These are phyloP conservation scores for Silurus glanis DNA, from an alignment of 2,113 vertebrate species.

Conservation along the genomic window DNA sequence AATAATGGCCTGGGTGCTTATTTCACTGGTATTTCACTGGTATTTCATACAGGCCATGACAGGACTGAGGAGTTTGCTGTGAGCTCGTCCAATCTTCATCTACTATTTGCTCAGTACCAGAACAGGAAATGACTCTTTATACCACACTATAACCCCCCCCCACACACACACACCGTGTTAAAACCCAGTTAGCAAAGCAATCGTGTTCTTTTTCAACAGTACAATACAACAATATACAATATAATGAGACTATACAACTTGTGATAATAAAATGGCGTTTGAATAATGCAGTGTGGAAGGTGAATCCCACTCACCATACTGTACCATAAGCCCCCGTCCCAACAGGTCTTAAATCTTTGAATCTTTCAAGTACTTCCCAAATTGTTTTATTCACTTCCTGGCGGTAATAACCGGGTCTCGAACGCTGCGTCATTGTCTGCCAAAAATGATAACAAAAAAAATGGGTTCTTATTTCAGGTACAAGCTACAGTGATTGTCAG, in stretches of 20 bases:
- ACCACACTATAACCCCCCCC: not conserved
- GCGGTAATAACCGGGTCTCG: constrained; percentile 79
- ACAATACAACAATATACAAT: not conserved
- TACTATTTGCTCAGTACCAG: not conserved
- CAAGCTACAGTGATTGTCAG: not conserved
- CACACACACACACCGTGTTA: too few species aligned
- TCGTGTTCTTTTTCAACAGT: not conserved
- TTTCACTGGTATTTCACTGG: not conserved
- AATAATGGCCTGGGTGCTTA: not conserved
- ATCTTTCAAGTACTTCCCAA: constrained; percentile 89
- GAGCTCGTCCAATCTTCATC: not conserved
- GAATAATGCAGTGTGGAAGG: not conserved
- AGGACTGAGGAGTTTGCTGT: not conserved
- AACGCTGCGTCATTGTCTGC: constrained; percentile 62
- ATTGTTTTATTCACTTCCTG: constrained; percentile 88
- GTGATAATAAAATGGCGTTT: not conserved
- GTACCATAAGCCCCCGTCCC: constrained; percentile 93
- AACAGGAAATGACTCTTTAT: constrained; percentile 23
- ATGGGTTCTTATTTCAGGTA: not conserved
- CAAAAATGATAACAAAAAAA: not conserved
- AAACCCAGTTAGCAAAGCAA: not conserved
- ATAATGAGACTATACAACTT: not conserved
- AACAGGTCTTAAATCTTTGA: constrained; percentile 84
- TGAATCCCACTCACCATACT: constrained; percentile 83
- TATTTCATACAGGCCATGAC: constrained; percentile 5